Conservation (phyloP, 2,797 vertebrate genomes). For the Acipenser transmontanus region DNA sequence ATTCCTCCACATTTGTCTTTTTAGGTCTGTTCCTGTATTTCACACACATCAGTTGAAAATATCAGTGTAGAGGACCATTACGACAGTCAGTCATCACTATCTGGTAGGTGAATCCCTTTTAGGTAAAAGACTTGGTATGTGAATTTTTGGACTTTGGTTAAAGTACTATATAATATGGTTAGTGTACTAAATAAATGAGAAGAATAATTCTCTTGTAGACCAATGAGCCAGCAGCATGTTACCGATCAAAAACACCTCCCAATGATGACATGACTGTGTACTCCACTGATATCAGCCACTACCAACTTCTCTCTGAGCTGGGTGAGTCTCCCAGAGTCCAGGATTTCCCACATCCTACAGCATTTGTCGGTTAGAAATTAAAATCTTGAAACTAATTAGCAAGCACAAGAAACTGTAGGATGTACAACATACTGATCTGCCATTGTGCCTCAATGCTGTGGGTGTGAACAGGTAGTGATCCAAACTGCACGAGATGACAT, state of each 20-base stretch:
- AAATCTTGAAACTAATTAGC: too few species aligned
- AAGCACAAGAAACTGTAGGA: too few species aligned
- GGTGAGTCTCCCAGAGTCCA: conserved; percentile 56
- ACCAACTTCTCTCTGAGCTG: conserved; percentile 88
- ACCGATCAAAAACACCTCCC: conserved; percentile 54
- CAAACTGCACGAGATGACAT: too few species aligned
- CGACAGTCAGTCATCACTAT: conserved; percentile 70
- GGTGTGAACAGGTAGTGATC: too few species aligned
- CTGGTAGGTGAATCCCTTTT: conserved; percentile 66
- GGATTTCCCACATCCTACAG: too few species aligned
- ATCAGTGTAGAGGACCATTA: conserved; percentile 80
- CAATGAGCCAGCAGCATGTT: conserved; percentile 64
- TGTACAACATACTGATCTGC: too few species aligned
- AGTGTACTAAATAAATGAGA: too few species aligned
- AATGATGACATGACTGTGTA: conserved; percentile 64
- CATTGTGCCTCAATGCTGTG: too few species aligned
- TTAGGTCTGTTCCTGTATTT: conserved; percentile 95
- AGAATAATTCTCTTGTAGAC: conserved; percentile 48
- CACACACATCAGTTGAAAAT: conserved; percentile 83
- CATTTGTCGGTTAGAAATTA: too few species aligned
- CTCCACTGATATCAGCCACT: conserved; percentile 73
- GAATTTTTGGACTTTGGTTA: not conserved
- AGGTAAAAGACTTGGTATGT: too few species aligned
- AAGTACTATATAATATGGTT: too few species aligned
- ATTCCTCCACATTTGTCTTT: not conserved